Conservation (phyloP, 2,113 vertebrate genomes). For the Corvus moneduloides region DNA sequence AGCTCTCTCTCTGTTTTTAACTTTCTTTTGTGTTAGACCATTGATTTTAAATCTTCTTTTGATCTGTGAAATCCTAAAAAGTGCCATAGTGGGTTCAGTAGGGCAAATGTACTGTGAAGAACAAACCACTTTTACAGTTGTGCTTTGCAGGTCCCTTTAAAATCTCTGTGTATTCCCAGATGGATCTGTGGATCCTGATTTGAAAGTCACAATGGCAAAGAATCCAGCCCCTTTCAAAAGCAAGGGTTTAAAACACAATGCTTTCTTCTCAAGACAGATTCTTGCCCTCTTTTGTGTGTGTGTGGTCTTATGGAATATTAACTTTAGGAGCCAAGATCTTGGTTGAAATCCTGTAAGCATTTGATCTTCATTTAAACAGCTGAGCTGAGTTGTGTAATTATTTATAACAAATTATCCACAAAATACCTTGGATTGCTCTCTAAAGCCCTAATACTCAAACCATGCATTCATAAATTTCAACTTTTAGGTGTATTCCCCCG, state of each 20-base stretch:
- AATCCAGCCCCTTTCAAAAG: neutral
- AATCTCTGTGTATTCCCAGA: neutral
- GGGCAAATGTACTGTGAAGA: neutral
- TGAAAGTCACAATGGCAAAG: neutral
- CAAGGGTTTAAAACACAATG: neutral
- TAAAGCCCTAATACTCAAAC: neutral
- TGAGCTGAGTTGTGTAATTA: neutral
- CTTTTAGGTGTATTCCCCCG: neutral
- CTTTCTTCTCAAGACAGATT: neutral
- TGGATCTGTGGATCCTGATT: neutral
- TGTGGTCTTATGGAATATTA: neutral
- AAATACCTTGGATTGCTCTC: constrained; percentile 8
- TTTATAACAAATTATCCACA: neutral
- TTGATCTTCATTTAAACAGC: constrained; percentile 9
- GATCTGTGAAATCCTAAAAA: neutral
- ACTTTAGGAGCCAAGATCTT: neutral
- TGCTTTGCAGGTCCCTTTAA: neutral
- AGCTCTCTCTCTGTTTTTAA: neutral
- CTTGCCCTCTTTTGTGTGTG: neutral
- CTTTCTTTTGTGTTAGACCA: neutral
- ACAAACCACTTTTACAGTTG: neutral
- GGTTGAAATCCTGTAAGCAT: constrained; percentile 20
- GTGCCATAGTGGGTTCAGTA: neutral
- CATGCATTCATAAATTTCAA: neutral
- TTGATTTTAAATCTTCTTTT: neutral